Conservation (phyloP, 2,113 vertebrate genomes). For the Pao palembangensis region DNA sequence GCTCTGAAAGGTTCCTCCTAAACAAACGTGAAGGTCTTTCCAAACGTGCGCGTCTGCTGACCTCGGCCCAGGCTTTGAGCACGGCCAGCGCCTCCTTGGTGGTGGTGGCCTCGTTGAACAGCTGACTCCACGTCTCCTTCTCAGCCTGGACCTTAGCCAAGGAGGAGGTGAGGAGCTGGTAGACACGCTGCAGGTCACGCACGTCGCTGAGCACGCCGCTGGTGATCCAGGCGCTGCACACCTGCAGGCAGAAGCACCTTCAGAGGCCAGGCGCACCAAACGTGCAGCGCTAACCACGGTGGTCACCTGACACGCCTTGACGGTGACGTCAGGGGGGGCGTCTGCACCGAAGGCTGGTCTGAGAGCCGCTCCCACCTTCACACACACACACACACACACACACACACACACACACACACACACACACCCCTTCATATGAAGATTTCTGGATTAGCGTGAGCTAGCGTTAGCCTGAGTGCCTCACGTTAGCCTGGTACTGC, state of each 20-base stretch:
- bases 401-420: conserved; percentile 4
- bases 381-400: conserved; percentile 1
- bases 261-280: neutral
- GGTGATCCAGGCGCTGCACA: conserved; percentile 93
- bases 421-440: neutral
- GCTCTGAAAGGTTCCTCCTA: no score
- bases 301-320: conserved; percentile 90
- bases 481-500: conserved; percentile 96
- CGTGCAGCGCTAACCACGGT: neutral
- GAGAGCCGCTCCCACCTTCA: conserved; percentile 90
- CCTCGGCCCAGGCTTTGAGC: conserved; percentile 95
- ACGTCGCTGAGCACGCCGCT: conserved; percentile 89
- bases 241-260: conserved; percentile 65
- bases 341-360: conserved; percentile 89
- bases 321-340: conserved; percentile 88
- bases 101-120: conserved; percentile 87
- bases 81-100: conserved; percentile 93
- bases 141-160: conserved; percentile 85
- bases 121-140: conserved; percentile 76
- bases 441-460: neutral
- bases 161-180: conserved; percentile 87
- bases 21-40: no score
- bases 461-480: conserved; percentile 13
- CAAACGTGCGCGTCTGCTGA: conserved; percentile 24
- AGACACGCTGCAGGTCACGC: conserved; percentile 86